Base-by-base conservation (phyloP, 2,113 vertebrate species). In the Tor tambroides region DNA sequence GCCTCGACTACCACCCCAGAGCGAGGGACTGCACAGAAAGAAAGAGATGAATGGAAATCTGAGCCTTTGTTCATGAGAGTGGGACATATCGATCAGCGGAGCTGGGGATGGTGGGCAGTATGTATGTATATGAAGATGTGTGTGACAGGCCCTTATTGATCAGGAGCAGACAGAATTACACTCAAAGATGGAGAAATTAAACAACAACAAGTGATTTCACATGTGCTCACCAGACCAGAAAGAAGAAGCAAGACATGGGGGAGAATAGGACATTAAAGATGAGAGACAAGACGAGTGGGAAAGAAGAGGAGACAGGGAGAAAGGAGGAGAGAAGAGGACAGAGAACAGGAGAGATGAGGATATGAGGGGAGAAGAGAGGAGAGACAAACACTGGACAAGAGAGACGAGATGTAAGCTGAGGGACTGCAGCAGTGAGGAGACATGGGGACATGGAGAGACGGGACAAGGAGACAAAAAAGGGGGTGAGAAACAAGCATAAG, bases 181-280 rank as follows among this genome's bases (percentile, higher is more conserved):
- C 46, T 38, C 19, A 54, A 71, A 41, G 5, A 67, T n/a, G 54
- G 23, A 43, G 41, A 41, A 32, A 72, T 79, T 43, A 43, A 65
- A 80, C 38, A 71, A 46, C 59, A 82, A 83, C 61, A 54, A 72
- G 65, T 17, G 81, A 83, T 71, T n/a, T 30, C 65, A 83, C 30
- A 32, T 51, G 21, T 12, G 6, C n/a, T 51, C 43, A 56, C n/a
- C 10, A 69, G 41, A 51, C 65, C 11, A 61, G 17, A 46, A 1
- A 46, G 38, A 1, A 46, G 38, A 43, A 1, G 38, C 1, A 2
- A 75, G 38, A 43, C 11, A 1, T 21, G 19, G 3, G 32, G 30
- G 6, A 12, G 71, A 43, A n/a, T 2, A 56, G 9, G 28, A 23
- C 17, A 32, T 3, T 2, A 6, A 19, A 79, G 30, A 54, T 1